phyloP scores from a whole-genome alignment of 2,797 vertebrate genomes.

The Sebastes melanostomus region DNA sequence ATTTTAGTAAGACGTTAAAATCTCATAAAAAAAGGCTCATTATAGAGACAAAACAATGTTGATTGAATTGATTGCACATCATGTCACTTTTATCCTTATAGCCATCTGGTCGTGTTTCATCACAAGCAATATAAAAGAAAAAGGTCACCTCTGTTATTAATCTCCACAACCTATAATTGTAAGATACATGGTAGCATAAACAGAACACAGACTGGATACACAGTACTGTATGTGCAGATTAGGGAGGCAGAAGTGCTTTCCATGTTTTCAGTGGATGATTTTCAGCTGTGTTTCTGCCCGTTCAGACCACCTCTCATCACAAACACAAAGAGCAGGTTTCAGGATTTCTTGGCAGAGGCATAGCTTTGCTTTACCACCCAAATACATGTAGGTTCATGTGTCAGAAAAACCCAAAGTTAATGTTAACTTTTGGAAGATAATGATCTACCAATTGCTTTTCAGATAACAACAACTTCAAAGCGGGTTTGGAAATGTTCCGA shows the following conservation, averaged over 20 bases:
- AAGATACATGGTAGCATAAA: not conserved
- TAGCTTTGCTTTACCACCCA: not conserved
- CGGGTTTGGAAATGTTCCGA: not conserved
- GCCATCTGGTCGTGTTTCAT: conserved; percentile 9
- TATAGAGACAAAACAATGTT: not conserved
- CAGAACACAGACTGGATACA: not conserved
- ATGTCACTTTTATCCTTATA: not conserved
- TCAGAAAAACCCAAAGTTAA: not conserved
- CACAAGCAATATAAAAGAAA: not conserved
- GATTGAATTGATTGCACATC: not conserved
- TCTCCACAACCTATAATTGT: not conserved
- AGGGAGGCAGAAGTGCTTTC: not conserved
- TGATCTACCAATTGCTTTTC: not conserved
- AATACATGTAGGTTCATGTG: not conserved
- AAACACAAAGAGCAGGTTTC: not conserved
- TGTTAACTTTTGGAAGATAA: not conserved
- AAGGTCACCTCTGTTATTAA: not conserved
- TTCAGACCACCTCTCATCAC: not conserved
- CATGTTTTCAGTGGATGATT: not conserved
- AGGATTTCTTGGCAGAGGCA: not conserved
- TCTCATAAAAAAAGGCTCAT: not conserved
- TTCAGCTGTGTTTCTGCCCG: not conserved
- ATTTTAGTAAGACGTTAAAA: conserved; percentile 4
- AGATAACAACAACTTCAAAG: not conserved
- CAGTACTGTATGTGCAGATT: not conserved